phyloP scores from a whole-genome alignment of 2,797 vertebrate genomes.

The Anguilla obscura region DNA sequence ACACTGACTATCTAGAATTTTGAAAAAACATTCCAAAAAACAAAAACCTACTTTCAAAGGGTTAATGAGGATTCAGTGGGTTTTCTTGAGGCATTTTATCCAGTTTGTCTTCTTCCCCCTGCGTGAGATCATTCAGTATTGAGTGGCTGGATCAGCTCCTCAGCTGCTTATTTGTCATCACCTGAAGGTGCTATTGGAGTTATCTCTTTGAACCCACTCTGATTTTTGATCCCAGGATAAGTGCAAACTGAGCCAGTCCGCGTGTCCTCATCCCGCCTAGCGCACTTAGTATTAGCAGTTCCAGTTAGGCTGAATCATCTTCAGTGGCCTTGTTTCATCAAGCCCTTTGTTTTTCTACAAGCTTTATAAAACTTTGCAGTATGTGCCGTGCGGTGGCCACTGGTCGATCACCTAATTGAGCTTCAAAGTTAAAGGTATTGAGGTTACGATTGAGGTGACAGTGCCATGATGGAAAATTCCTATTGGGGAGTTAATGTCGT shows the following conservation, averaged over 20 bases:
- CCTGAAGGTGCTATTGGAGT: not conserved
- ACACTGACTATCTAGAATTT: not conserved
- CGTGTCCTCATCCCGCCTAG: not conserved
- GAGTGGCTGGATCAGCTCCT: not conserved
- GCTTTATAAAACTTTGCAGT: slow-evolving; percentile 3
- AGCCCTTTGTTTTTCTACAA: not conserved
- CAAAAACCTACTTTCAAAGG: not conserved
- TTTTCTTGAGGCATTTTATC: not conserved
- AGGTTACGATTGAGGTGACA: slow-evolving; percentile 23
- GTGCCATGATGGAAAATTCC: slow-evolving; percentile 5
- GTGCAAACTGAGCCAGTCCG: not conserved
- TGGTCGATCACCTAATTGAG: slow-evolving; percentile 25
- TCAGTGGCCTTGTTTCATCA: not conserved
- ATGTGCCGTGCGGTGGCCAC: not conserved
- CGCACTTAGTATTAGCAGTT: not conserved
- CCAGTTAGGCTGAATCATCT: slow-evolving; percentile 11
- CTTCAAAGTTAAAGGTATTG: slow-evolving; percentile 11
- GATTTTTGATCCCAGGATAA: slow-evolving; percentile 5
- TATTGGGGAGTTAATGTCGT: slow-evolving; percentile 23
- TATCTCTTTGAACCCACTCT: not conserved
- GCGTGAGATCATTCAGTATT: not conserved
- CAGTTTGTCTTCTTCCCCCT: not conserved
- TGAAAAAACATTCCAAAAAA: not conserved
- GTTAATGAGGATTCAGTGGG: not conserved
- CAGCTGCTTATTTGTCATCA: not conserved